Evolutionary conservation across 2,797 vertebrate genomes (phyloP).

Genomic region (Cirrhinus mrigala): DNA sequence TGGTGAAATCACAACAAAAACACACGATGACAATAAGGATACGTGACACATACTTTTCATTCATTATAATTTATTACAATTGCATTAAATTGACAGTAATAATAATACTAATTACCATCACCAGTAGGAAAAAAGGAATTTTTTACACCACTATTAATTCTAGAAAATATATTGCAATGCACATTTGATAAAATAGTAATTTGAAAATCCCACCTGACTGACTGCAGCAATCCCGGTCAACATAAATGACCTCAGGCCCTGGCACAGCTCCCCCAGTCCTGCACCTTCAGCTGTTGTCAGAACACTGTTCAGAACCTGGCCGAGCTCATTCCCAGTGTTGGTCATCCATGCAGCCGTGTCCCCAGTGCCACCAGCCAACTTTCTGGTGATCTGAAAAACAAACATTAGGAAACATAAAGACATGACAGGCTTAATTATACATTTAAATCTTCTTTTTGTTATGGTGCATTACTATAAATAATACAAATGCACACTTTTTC

Average conservation of each 20-base stretch:
- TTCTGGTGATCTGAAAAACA: conserved; percentile 50
- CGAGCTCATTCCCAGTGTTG: conserved; percentile 43
- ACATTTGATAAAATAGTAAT: neutral
- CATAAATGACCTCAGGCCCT: conserved; percentile 40
- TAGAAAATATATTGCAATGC: too few species aligned
- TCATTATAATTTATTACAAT: neutral
- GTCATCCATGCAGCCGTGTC: conserved; percentile 57
- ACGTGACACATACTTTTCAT: neutral
- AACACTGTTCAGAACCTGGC: conserved; percentile 40
- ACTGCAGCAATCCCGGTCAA: conserved; percentile 49
- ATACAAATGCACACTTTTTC: neutral
- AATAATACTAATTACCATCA: neutral
- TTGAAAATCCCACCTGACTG: conserved; percentile 15
- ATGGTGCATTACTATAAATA: neutral
- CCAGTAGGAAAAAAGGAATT: neutral
- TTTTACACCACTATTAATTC: neutral
- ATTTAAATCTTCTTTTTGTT: neutral
- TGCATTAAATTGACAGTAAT: neutral
- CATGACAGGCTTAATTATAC: neutral
- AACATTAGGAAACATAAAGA: neutral
- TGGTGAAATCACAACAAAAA: too few species aligned
- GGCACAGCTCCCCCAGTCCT: conserved; percentile 40
- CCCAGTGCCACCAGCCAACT: conserved; percentile 46
- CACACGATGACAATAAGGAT: too few species aligned
- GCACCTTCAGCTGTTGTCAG: conserved; percentile 32